These are phyloP conservation scores for Channallabes apus DNA, from an alignment of 2,797 vertebrate genomes.

Conservation along the genomic window DNA sequence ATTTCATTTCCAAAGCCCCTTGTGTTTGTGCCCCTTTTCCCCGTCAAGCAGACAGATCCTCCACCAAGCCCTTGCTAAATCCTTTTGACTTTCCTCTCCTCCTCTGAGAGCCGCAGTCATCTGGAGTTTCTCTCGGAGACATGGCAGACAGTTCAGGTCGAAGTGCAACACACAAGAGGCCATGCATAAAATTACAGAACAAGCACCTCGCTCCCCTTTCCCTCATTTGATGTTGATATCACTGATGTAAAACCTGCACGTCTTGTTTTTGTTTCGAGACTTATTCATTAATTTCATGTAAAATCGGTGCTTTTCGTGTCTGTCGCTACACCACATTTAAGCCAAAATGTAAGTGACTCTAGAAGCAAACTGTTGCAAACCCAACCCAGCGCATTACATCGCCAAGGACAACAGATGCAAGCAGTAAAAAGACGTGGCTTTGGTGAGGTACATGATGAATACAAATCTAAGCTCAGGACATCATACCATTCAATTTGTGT, in stretches of 20 bases:
- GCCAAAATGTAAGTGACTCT: conserved; percentile 30
- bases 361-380: conserved; percentile 26
- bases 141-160: conserved; percentile 37
- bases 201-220: conserved; percentile 18
- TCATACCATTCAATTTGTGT: conserved; percentile 24
- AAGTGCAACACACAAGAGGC: conserved; percentile 27
- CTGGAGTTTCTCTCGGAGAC: conserved; percentile 47
- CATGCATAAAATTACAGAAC: conserved; percentile 21
- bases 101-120: conserved; percentile 42
- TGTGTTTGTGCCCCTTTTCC: conserved; percentile 33
- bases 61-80: conserved; percentile 40
- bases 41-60: conserved; percentile 52
- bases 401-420: conserved; percentile 47
- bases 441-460: conserved; percentile 21
- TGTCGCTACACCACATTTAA: not conserved
- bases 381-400: not conserved
- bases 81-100: conserved; percentile 42
- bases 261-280: not conserved
- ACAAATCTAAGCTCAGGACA: conserved; percentile 16
- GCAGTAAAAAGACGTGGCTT: conserved; percentile 36
- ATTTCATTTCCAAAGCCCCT: conserved; percentile 50
- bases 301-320: not conserved
- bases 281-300: conserved; percentile 13
- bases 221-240: conserved; percentile 5
- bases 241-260: not conserved